phyloP scores from a whole-genome alignment of 1,140 invertebrate genomes.

The Rhagoletis zephyria region DNA sequence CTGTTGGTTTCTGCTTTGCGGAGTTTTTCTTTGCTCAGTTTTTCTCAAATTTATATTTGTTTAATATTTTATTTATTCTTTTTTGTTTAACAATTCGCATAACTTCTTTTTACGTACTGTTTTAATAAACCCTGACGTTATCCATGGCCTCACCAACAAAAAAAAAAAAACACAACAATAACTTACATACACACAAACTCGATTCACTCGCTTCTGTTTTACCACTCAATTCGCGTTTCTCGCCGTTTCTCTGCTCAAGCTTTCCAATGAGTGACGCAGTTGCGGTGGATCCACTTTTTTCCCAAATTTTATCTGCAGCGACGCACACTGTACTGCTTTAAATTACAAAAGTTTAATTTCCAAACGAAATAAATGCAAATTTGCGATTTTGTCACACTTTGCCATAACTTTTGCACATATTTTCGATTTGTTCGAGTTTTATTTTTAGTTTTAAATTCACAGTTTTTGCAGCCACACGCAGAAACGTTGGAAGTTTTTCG shows the following conservation, averaged over 20 bases:
- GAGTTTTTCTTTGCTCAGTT: background rate
- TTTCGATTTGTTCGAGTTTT: conserved; percentile 15
- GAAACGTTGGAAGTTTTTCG: background rate
- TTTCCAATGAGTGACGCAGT: conserved; percentile 38
- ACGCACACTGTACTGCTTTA: background rate
- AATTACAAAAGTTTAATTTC: background rate
- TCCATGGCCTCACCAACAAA: background rate
- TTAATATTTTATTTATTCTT: background rate
- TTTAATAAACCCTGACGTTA: background rate
- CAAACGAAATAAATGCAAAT: background rate
- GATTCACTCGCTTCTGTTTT: background rate
- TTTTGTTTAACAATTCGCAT: background rate
- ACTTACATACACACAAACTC: background rate
- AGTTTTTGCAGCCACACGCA: conserved; percentile 20
- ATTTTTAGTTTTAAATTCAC: conserved; percentile 22
- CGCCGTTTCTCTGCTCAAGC: background rate
- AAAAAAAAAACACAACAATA: conserved; percentile 23
- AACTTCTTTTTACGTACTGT: background rate
- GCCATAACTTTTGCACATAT: conserved; percentile 31
- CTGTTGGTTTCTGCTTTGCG: background rate
- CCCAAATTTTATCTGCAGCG: background rate
- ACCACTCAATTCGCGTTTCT: conserved; percentile 8
- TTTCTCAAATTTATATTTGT: background rate
- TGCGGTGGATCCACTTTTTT: conserved; percentile 4
- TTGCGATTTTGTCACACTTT: background rate